Base-by-base conservation (phyloP, 2,888 invertebrate species). In the Mythimna albipuncta region DNA sequence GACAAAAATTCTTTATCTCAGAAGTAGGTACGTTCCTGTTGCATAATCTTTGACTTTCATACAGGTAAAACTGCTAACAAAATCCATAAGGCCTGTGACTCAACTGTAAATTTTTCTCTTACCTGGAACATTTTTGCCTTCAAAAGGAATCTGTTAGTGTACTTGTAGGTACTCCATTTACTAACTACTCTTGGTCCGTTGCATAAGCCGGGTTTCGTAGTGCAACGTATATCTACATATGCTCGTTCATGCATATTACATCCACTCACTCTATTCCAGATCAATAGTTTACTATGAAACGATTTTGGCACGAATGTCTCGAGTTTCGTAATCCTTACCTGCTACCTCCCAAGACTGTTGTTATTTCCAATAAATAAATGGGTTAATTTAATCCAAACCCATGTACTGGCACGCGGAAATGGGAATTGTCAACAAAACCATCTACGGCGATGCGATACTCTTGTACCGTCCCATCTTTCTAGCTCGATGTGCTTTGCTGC, bases 191-290 rank as follows among this genome's bases (percentile, higher is more conserved):
- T 35, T 35, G 32, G 54, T 3, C 2, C 2, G n/a, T n/a, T 44
- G 44, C 64, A 54, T 69, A 58, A 58, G 35, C 66, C 19, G 52
- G 35, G 38, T 26, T 69, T 59, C 41, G 66, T 68, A 35, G 57
- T 69, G 69, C 83, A 64, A 64, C 50, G 26, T 26, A 26, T 26
- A 26, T 57, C 64, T 32, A 69, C 71, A 59, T 65, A 64, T 65
- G 38, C 54, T 70, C 54, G 69, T 75, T 72, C 73, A 72, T 72
- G 62, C 75, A 84, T 79, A 82, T 79, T 72, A 70, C 66, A 82
- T 74, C 32, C 57, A 64, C 41, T 58, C 57, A 73, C 71, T 77
- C 50, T 65, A 66, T 67, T 62, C 26, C 9, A 9, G 79, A 84
- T 84, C 85, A 76, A 83, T 76, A 68, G 58, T 68, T 69, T 73